These are phyloP conservation scores for Lethenteron reissneri DNA, from an alignment of 2,113 vertebrate species.

Conservation along the genomic window DNA sequence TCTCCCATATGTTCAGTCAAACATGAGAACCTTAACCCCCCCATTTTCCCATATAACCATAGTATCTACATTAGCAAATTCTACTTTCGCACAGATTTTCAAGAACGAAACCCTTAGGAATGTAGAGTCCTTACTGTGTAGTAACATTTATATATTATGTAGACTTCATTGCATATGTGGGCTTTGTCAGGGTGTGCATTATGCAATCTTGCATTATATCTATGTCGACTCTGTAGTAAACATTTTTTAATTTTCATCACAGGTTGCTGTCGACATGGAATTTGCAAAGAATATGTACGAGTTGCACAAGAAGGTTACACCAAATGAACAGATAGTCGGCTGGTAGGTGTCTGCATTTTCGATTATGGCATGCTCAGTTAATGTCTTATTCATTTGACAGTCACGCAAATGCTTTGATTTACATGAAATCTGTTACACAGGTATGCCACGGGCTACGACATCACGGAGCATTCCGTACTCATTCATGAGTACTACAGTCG, in stretches of 20 bases:
- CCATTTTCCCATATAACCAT: background rate
- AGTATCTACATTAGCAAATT: background rate
- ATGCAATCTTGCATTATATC: too few relatives aligned
- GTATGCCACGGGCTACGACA: conserved; percentile 92
- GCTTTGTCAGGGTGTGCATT: too few relatives aligned
- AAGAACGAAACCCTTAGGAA: background rate
- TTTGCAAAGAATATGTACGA: conserved; percentile 99
- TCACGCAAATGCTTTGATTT: too few relatives aligned
- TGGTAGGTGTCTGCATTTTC: conserved; percentile 27
- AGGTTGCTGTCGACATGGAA: conserved; percentile 98
- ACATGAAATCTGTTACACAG: conserved; percentile 18
- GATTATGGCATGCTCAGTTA: too few relatives aligned
- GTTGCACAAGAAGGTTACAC: conserved; percentile 83
- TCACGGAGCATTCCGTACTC: conserved; percentile 88
- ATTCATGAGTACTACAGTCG: conserved; percentile 97
- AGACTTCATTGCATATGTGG: too few relatives aligned
- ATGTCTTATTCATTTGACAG: too few relatives aligned
- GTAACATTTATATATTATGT: too few relatives aligned
- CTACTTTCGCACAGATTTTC: too few relatives aligned
- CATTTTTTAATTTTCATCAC: conserved; percentile 5
- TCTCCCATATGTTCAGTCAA: background rate
- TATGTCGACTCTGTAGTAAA: too few relatives aligned
- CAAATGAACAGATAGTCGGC: conserved; percentile 78
- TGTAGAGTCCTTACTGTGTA: too few relatives aligned
- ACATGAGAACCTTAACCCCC: background rate